Evolutionary conservation across 2,113 vertebrate genomes (phyloP), one percentile per base, ranked within the genome.

Genomic region (Pristiophorus japonicus): DNA sequence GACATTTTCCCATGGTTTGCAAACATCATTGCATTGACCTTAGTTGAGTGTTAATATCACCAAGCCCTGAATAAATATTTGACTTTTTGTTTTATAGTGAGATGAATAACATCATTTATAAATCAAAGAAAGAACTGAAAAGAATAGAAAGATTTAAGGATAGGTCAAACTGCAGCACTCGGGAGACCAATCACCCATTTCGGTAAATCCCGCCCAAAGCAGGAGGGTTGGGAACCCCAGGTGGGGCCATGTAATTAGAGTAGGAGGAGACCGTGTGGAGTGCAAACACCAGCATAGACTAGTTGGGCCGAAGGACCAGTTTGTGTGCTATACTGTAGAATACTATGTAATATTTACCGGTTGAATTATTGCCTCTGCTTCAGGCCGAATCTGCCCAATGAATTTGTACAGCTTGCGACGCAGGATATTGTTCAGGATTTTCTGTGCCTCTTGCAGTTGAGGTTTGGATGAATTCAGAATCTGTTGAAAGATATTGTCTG

Each of bases 401-500:
- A 96, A 99, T 95, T 98, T 99, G 96, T 99, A 99, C 0, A 99
- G 97, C 27, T 98, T 97, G 4, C 99, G 98, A 10, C 96, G 96
- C 95, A 98, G 95, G 59, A 99, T 97, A 96, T 99, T 98, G 34
- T 3, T 96, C n/a, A 99, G 96, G 96, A 99, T 98, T 73, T 97
- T 95, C 96, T 87, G 97, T 1, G 99, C 97, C 24, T 98, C 98
- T 0, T 96, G 92, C 96, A 99, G 97, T 0, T 97, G 97, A 0
- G 97, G 95, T 3, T 96, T 30, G 51, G 97, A 97, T 2, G 99
- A 99, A 97, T 99, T 85, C 94, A 99, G 98, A 95, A 99, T 99
- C 96, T 98, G 98, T 96, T 98, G 97, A 97, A 98, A 99, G 96
- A 99, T 96, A 11, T 98, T 96, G 97, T 99, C 99, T 99, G 97